phyloP scores from a whole-genome alignment of 2,797 vertebrate genomes.

The Eleutherodactylus coqui region DNA sequence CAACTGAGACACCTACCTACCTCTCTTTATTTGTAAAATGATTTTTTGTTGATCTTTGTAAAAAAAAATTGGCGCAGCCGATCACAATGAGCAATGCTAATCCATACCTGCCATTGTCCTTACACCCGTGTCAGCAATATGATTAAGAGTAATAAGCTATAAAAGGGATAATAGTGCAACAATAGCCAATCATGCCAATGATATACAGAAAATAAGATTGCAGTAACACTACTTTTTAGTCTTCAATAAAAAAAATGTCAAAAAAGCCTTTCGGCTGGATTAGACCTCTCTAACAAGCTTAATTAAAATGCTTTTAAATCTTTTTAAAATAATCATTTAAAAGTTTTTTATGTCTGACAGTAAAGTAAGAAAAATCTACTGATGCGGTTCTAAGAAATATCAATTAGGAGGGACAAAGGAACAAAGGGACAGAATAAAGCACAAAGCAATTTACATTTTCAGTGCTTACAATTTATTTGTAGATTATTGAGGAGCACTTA shows the following conservation, averaged over 20 bases:
- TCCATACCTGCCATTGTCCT: no score
- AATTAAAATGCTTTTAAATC: slow-evolving; percentile 33
- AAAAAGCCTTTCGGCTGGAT: background rate
- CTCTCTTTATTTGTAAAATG: no score
- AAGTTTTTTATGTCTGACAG: background rate
- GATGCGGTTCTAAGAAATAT: slow-evolving; percentile 44
- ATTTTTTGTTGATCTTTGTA: no score
- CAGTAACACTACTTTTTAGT: background rate
- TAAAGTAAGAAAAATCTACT: slow-evolving; percentile 17
- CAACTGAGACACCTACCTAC: no score
- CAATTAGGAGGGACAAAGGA: slow-evolving; percentile 47
- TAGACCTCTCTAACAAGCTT: background rate
- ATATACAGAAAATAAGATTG: background rate
- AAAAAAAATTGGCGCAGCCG: no score
- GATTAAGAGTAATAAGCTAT: background rate
- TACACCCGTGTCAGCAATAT: no score
- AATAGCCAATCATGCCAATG: background rate
- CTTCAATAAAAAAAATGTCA: background rate
- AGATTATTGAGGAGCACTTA: background rate
- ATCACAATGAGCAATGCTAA: no score
- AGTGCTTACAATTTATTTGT: slow-evolving; percentile 1
- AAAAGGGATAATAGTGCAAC: background rate
- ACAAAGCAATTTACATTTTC: slow-evolving; percentile 12
- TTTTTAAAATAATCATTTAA: slow-evolving; percentile 3
- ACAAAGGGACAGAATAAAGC: slow-evolving; percentile 12